Percentiles rank a stretch among this genome's conserved stretches.
phyloP scores from a whole-genome alignment of 2,797 vertebrate species.

The Cuculus canorus region DNA sequence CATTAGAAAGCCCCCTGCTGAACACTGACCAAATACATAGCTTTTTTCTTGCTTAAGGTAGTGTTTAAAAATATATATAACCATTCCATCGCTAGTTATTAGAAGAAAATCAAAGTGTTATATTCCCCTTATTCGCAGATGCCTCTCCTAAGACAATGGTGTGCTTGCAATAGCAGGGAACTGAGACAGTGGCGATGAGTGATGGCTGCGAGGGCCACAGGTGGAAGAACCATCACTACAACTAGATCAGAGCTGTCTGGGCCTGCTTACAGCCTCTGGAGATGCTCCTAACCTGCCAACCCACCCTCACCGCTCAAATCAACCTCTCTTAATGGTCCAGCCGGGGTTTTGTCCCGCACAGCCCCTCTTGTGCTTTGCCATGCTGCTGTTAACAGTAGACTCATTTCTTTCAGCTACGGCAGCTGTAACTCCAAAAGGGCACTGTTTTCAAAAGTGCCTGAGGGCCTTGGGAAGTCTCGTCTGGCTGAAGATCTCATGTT shows the following conservation, averaged over 20 bases:
- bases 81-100: conserved; percentile 63
- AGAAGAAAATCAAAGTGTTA: conserved; percentile 59
- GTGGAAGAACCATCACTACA: neutral
- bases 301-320: neutral
- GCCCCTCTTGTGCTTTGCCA: fast-evolving
- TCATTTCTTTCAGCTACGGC: neutral
- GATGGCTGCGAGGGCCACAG: neutral
- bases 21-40: conserved; percentile 70
- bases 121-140: neutral
- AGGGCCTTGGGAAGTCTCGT: neutral
- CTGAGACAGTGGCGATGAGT: neutral
- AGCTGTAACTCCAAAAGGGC: neutral
- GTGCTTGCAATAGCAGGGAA: neutral
- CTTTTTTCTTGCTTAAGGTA: conserved; percentile 64
- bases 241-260: neutral
- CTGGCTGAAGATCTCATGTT: neutral
- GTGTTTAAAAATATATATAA: conserved; percentile 62
- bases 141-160: conserved; percentile 37
- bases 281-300: neutral
- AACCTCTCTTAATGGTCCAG: neutral
- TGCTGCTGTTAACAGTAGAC: neutral
- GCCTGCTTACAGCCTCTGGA: neutral
- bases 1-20: conserved; percentile 75
- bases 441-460: neutral
- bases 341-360: neutral